These are phyloP conservation scores for Stomatorhinus ivindoensis DNA, from an alignment of 2,113 vertebrate species.

Conservation along the genomic window DNA sequence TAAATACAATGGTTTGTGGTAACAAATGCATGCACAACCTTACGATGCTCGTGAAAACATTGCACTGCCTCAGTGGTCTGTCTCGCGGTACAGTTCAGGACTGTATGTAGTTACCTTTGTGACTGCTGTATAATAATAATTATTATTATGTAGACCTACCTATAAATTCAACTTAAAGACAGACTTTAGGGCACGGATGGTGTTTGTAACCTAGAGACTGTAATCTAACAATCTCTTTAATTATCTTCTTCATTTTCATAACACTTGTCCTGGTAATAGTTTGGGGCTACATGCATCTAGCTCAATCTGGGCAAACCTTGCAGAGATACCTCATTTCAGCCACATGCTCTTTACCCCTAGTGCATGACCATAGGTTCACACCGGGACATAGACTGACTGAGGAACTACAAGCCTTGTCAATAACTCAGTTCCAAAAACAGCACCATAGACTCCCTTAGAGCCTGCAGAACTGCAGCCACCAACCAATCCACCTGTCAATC, in stretches of 20 bases:
- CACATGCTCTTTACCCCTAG: neutral
- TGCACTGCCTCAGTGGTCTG: neutral
- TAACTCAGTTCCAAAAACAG: neutral
- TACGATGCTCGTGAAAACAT: neutral
- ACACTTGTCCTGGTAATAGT: neutral
- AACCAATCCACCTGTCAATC: neutral
- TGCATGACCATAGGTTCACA: neutral
- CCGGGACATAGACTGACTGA: neutral
- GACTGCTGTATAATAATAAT: neutral
- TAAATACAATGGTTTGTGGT: neutral
- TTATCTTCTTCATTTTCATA: neutral
- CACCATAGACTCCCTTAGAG: neutral
- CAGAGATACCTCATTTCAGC: neutral
- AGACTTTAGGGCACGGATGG: neutral
- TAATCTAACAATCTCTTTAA: neutral
- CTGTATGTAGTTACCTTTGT: neutral
- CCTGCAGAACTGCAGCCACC: neutral
- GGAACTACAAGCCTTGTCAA: neutral
- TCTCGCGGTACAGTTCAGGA: neutral
- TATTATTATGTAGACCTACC: neutral
- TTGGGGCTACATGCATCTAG: neutral
- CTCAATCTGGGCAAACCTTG: neutral
- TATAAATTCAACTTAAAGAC: neutral
- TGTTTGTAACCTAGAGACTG: neutral
- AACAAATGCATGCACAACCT: neutral